These are phyloP conservation scores for Microctenopoma steveboyesi DNA, from an alignment of 2,797 vertebrate species.

Conservation along the genomic window DNA sequence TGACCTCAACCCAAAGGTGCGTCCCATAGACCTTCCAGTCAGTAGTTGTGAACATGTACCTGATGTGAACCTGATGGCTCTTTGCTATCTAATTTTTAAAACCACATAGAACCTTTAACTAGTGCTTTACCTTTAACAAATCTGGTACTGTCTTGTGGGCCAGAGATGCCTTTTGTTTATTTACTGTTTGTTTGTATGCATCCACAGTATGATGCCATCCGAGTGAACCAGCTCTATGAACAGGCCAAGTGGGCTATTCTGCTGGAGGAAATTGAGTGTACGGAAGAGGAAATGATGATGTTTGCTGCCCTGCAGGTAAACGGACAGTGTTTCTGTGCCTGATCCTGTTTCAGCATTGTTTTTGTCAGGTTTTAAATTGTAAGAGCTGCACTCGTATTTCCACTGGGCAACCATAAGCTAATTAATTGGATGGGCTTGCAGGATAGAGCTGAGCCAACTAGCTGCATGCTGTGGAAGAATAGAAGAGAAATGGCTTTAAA, in stretches of 20 bases:
- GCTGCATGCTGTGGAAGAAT: slow-evolving; percentile 43
- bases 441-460: slow-evolving; percentile 56
- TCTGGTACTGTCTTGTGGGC: slow-evolving; percentile 2
- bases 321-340: slow-evolving; percentile 8
- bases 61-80: background rate
- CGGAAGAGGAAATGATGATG: slow-evolving; percentile 99
- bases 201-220: slow-evolving; percentile 95
- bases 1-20: slow-evolving; percentile 99
- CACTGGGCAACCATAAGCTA: slow-evolving; percentile 56
- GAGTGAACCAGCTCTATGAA: slow-evolving; percentile 99
- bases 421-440: slow-evolving; percentile 71
- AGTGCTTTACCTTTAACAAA: background rate
- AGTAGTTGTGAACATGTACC: background rate
- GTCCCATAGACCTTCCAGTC: background rate
- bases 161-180: slow-evolving; percentile 1
- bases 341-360: slow-evolving; percentile 43
- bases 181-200: slow-evolving; percentile 22
- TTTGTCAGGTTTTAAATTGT: slow-evolving; percentile 42
- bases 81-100: background rate
- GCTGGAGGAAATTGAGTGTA: slow-evolving; percentile 99
- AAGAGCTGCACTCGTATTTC: slow-evolving; percentile 52
- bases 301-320: slow-evolving; percentile 97
- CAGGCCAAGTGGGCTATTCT: slow-evolving; percentile 98
- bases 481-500: background rate
- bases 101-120: background rate